Conservation (phyloP, 1,140 invertebrate genomes). For the Scaptomyza montana region DNA sequence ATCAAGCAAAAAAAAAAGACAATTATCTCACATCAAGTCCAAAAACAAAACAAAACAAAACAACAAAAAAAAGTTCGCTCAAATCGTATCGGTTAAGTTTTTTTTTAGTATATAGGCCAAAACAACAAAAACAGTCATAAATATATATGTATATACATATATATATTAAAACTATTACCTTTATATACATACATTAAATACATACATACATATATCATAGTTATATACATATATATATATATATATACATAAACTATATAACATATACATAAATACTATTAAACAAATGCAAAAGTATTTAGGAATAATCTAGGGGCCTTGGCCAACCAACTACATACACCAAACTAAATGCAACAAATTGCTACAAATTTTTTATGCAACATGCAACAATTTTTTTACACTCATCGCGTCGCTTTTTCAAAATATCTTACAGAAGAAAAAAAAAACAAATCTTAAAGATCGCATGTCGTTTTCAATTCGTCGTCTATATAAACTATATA, state of each 20-base stretch:
- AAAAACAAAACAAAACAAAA: slow-evolving; percentile 34
- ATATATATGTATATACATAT: slow-evolving; percentile 29
- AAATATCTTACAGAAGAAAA: slow-evolving; percentile 12
- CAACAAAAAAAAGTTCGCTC: slow-evolving; percentile 61
- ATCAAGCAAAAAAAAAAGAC: slow-evolving; percentile 9
- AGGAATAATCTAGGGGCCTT: slow-evolving; percentile 43
- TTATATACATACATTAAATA: slow-evolving; percentile 41
- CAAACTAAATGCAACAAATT: slow-evolving; percentile 80
- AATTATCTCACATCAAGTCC: slow-evolving; percentile 52
- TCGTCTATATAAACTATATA: slow-evolving; percentile 36
- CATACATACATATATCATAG: slow-evolving; percentile 44
- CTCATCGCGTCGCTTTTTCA: slow-evolving; percentile 56
- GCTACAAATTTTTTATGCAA: slow-evolving; percentile 75
- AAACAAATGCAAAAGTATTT: no score
- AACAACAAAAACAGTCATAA: slow-evolving; percentile 35
- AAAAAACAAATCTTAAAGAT: slow-evolving; percentile 33
- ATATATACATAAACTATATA: slow-evolving; percentile 30
- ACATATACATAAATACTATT: slow-evolving; percentile 13
- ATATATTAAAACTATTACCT: slow-evolving; percentile 3
- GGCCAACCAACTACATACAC: slow-evolving; percentile 75
- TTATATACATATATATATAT: slow-evolving; percentile 42
- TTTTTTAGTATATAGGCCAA: slow-evolving; percentile 59
- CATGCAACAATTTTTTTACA: slow-evolving; percentile 52
- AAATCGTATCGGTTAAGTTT: slow-evolving; percentile 69
- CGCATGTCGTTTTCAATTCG: slow-evolving; percentile 49